Evolutionary conservation across 2,888 invertebrate genomes (phyloP), one percentile per base, ranked within the genome.

Genomic region (Leistus spinibarbis): DNA sequence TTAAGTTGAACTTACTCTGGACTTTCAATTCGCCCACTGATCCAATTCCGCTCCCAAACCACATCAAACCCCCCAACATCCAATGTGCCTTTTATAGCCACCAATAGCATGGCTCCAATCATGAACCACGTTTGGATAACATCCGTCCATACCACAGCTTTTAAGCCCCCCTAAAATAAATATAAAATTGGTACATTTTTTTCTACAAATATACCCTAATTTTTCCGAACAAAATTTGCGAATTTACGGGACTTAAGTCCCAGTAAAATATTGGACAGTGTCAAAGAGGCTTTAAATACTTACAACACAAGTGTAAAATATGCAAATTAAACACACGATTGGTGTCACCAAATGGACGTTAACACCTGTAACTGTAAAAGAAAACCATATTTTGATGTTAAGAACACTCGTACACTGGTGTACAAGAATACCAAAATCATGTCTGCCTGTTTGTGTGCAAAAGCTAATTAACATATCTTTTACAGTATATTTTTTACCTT

Each of bases 281-380:
- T n/a, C n/a, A n/a, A n/a, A n/a, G n/a, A n/a, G n/a, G n/a, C n/a
- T n/a, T n/a, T n/a, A n/a, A n/a, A 3, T 20, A 19, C 91, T 89
- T 87, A 94, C 94, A 83, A 93, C 89, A 79, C 93, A 92, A 0
- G 95, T 96, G 82, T 96, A 96, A 83, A 96, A 94, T 82, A 94
- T 92, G 87, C 95, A 95, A 79, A 95, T 93, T 79, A 90, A 84
- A 83, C 95, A 95, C 1, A 95, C 93, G 56, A 94, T 90, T 1
- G 95, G 92, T 0, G 95, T 94, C 17, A 95, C 91, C 54, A 93
- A 86, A 84, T 95, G 94, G 54, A 95, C 90, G 80, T 93, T 91
- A 9, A 95, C 89, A 66, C 95, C 95, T 77, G 95, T 96, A 20
- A 96, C 96, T 94, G 86, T 78, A 90, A 86, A 76, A 23, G 63